Percentiles rank a stretch among this genome's conserved stretches.
Evolutionary conservation across 53 echinoderm and acorn worm species (phyloP).

Genomic region (Mesocentrotus franciscanus): DNA sequence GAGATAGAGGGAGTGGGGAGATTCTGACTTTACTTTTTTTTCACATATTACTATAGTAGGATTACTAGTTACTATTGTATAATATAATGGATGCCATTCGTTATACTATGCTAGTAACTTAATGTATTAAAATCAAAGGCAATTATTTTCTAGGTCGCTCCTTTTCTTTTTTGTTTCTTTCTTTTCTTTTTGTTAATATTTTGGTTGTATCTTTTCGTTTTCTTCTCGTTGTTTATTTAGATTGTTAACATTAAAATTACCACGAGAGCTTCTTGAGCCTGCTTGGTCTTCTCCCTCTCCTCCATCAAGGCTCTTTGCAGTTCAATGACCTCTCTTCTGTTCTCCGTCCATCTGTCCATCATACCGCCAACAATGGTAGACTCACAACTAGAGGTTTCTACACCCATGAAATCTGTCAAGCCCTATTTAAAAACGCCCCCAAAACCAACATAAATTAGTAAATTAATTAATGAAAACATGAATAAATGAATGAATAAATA

Average conservation of each 20-base stretch:
- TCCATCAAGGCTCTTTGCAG: conserved; percentile 11
- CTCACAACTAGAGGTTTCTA: neutral
- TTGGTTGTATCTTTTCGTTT: too few relatives aligned
- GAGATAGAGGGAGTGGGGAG: too few relatives aligned
- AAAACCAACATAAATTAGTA: neutral
- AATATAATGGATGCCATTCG: too few relatives aligned
- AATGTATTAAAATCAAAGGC: too few relatives aligned
- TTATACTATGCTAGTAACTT: too few relatives aligned
- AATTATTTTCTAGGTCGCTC: too few relatives aligned
- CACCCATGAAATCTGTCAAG: conserved; percentile 10
- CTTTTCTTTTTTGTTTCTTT: neutral
- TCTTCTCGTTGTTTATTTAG: too few relatives aligned
- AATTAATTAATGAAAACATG: too few relatives aligned
- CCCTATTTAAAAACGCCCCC: neutral
- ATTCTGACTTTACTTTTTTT: too few relatives aligned
- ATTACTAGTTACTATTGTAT: too few relatives aligned
- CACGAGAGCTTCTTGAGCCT: conserved; percentile 4
- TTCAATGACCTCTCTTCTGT: conserved; percentile 13
- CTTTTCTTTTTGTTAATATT: neutral
- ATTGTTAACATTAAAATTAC: neutral
- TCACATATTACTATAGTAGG: too few relatives aligned
- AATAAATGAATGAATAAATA: too few relatives aligned
- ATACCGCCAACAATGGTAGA: neutral
- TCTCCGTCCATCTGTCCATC: conserved; percentile 34
- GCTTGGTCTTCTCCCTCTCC: conserved; percentile 12